phyloP scores from a whole-genome alignment of 2,113 vertebrate species.

The Amazona guildingii region DNA sequence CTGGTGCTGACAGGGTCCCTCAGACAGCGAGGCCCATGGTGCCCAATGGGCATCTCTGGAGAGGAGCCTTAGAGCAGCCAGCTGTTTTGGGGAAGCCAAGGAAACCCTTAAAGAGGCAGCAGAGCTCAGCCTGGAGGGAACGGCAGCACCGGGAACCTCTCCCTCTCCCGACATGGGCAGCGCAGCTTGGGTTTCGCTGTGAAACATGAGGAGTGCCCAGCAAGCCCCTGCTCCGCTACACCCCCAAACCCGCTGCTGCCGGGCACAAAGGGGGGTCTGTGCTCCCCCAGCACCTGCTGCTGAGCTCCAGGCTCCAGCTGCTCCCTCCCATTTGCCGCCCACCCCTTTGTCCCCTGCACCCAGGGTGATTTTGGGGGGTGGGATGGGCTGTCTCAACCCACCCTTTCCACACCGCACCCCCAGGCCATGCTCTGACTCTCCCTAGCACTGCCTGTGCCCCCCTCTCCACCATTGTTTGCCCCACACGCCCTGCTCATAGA shows the following conservation, averaged over 20 bases:
- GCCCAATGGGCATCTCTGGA: background rate
- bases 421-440: no score
- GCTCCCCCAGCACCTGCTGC: conserved; percentile 32
- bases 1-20: background rate
- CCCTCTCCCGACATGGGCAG: rapidly evolving
- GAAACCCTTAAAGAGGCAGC: background rate
- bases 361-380: rapidly evolving
- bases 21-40: background rate
- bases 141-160: background rate
- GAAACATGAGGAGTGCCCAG: background rate
- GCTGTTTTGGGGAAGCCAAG: background rate
- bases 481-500: rapidly evolving
- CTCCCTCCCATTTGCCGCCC: background rate
- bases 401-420: background rate
- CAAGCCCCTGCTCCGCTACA: background rate
- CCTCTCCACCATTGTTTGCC: background rate
- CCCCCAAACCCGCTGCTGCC: rapidly evolving
- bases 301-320: background rate
- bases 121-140: background rate
- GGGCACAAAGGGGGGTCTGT: conserved; percentile 6
- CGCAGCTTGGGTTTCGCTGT: background rate
- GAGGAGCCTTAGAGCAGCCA: background rate
- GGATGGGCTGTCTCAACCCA: background rate
- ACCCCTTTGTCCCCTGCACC: background rate
- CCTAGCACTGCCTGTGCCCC: background rate